Conservation (phyloP, 1,140 invertebrate species). For the Cecropterus lyciades region DNA sequence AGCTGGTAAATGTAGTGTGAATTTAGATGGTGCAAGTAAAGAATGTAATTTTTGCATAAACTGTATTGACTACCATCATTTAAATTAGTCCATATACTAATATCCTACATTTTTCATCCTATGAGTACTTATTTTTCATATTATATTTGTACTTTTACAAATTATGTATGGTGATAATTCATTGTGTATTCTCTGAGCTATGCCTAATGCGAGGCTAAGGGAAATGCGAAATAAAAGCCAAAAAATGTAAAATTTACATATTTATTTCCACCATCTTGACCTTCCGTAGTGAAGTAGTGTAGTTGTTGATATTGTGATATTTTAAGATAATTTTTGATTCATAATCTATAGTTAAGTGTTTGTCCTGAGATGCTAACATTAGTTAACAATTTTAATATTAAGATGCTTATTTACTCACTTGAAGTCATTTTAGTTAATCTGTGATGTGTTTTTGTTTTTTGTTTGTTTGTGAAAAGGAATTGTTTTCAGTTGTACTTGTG, state of each 20-base stretch:
- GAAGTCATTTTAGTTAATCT: conserved; percentile 70
- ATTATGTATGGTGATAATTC: too few species aligned
- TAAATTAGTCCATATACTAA: too few species aligned
- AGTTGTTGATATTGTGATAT: conserved; percentile 81
- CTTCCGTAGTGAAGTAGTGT: conserved; percentile 56
- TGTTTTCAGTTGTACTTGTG: conserved; percentile 63
- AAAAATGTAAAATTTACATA: background rate
- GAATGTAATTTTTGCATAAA: too few species aligned
- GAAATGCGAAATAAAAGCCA: too few species aligned
- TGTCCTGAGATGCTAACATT: conserved; percentile 57
- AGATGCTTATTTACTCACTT: conserved; percentile 61
- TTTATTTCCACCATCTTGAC: conserved; percentile 28
- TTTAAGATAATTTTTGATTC: conserved; percentile 68
- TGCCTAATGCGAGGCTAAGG: too few species aligned
- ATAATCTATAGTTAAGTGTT: conserved; percentile 50
- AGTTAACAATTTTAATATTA: conserved; percentile 42
- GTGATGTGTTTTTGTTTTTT: conserved; percentile 66
- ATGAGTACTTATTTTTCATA: too few species aligned
- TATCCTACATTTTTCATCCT: too few species aligned
- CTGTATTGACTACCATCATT: too few species aligned
- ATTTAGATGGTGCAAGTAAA: conserved; percentile 1
- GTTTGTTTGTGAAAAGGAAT: conserved; percentile 61
- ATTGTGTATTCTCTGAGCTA: too few species aligned
- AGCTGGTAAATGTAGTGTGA: conserved; percentile 17
- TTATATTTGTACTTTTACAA: too few species aligned